phyloP scores from a whole-genome alignment of 2,113 vertebrate species.

The Neolamprologus sp. region DNA sequence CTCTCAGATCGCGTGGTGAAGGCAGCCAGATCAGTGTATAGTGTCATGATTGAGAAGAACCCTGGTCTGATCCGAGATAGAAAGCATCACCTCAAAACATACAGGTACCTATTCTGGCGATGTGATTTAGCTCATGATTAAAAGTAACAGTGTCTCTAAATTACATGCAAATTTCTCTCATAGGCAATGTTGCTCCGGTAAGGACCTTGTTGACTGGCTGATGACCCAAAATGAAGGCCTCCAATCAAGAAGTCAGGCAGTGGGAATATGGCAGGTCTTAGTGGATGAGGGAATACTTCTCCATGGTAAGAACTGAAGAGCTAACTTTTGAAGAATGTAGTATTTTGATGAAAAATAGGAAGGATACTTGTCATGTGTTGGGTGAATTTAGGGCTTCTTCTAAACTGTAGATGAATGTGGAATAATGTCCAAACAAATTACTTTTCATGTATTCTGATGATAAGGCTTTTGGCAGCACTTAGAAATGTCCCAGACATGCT shows the following conservation, averaged over 20 bases:
- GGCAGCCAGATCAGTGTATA: constrained; percentile 78
- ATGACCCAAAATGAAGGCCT: constrained; percentile 73
- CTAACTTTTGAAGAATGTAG: fast-evolving
- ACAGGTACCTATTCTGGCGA: constrained; percentile 67
- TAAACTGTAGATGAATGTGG: neutral
- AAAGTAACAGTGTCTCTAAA: neutral
- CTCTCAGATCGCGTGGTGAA: constrained; percentile 80
- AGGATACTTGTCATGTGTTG: neutral
- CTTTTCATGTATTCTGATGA: constrained; percentile 2
- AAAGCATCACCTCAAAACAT: constrained; percentile 85
- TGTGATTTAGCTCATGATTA: neutral
- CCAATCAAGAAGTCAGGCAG: constrained; percentile 80
- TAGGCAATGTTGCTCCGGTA: constrained; percentile 87
- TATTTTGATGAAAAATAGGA: neutral
- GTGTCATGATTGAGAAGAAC: constrained; percentile 69
- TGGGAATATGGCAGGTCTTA: constrained; percentile 90
- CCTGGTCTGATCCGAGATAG: constrained; percentile 83
- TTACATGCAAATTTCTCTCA: neutral
- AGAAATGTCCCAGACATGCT: neutral
- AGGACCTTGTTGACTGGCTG: constrained; percentile 87
- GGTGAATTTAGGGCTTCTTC: neutral
- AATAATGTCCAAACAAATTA: neutral
- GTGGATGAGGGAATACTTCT: constrained; percentile 84
- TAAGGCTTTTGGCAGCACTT: neutral
- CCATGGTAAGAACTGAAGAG: constrained; percentile 73